Percentiles rank a stretch among this genome's conserved stretches.
These are phyloP conservation scores for Amblyteles armatorius DNA, from an alignment of 2,888 invertebrate species.

Conservation along the genomic window DNA sequence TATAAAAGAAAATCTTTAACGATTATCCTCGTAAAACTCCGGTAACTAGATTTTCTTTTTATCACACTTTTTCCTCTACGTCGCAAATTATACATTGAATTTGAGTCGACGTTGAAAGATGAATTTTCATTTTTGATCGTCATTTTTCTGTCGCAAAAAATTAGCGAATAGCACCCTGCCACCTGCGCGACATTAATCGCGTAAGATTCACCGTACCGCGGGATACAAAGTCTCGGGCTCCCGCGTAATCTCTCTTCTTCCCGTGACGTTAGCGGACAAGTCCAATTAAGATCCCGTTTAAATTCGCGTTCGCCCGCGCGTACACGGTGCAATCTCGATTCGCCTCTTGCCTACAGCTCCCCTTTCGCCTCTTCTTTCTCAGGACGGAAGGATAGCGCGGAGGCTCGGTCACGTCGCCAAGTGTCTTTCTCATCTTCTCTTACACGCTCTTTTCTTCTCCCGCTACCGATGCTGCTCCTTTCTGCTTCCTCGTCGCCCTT, in stretches of 20 bases:
- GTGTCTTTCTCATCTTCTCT: constrained; percentile 34
- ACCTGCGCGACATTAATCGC: constrained; percentile 14
- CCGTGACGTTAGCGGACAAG: constrained; percentile 63
- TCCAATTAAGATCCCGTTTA: constrained; percentile 69
- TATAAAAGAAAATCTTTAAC: neutral
- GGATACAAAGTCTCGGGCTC: constrained; percentile 14
- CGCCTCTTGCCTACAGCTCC: constrained; percentile 23
- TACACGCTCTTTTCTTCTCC: constrained; percentile 1
- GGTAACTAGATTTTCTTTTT: too few species aligned
- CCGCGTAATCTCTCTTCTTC: constrained; percentile 32
- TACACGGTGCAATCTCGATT: constrained; percentile 62
- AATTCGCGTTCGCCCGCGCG: constrained; percentile 62
- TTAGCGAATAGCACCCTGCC: constrained; percentile 13
- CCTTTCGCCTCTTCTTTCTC: constrained; percentile 29
- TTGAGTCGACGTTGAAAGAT: neutral
- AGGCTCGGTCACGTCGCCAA: constrained; percentile 40
- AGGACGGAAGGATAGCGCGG: constrained; percentile 23
- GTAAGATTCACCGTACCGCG: constrained; percentile 3
- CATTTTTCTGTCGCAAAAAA: neutral
- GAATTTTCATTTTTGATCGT: neutral
- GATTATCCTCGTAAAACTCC: too few species aligned
- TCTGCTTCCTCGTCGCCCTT: constrained; percentile 11
- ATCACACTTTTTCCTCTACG: neutral
- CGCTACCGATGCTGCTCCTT: neutral
- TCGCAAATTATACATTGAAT: neutral